phyloP scores from a whole-genome alignment of 1,140 invertebrate genomes.

The Microvelia longipes region DNA sequence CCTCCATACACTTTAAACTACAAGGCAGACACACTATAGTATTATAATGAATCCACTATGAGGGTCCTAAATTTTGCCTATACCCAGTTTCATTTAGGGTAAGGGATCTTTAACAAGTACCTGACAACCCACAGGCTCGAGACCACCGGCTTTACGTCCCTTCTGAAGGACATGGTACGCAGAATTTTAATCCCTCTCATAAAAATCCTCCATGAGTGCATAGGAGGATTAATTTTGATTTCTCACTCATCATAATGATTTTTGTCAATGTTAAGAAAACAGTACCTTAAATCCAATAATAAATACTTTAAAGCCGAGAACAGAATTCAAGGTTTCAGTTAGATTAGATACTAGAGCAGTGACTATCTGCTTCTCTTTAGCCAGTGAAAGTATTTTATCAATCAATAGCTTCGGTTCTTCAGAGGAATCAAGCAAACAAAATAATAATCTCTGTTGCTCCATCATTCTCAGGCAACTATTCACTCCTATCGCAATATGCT shows the following conservation, averaged over 20 bases:
- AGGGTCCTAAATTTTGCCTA: too few species aligned
- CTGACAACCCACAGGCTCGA: too few species aligned
- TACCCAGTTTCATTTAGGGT: too few species aligned
- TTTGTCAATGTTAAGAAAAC: background rate
- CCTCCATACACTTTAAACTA: too few species aligned
- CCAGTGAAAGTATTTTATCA: background rate
- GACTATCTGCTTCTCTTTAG: background rate
- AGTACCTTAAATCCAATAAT: constrained; percentile 10
- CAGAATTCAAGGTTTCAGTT: background rate
- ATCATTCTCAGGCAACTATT: background rate
- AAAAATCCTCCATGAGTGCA: background rate
- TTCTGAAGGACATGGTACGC: too few species aligned
- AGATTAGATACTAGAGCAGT: constrained; percentile 4
- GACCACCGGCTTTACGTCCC: background rate
- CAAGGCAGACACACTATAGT: too few species aligned
- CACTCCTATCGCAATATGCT: background rate
- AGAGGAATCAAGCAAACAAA: constrained; percentile 1
- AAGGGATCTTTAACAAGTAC: too few species aligned
- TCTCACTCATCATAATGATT: background rate
- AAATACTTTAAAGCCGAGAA: constrained; percentile 5
- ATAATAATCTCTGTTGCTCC: constrained; percentile 3
- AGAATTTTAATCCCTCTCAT: background rate
- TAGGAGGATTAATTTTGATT: background rate
- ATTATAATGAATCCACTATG: too few species aligned
- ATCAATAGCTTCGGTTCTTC: constrained; percentile 4